Conservation (phyloP, 2,797 vertebrate species). For the Microchirus variegatus region DNA sequence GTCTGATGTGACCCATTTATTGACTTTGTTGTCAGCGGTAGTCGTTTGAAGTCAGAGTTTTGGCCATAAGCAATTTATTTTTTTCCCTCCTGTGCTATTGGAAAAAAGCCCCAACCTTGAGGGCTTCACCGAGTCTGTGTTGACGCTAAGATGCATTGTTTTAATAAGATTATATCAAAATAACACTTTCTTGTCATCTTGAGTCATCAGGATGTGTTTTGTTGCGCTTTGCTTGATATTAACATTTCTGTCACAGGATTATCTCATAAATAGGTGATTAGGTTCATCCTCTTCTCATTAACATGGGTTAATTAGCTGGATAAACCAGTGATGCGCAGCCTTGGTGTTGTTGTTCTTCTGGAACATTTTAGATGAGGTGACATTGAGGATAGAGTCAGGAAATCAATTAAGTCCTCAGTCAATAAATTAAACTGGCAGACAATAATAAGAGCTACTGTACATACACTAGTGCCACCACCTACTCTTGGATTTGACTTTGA, state of each 20-base stretch:
- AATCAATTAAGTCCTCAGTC: conserved; percentile 69
- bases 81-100: conserved; percentile 18
- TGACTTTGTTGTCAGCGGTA: conserved; percentile 47
- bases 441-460: conserved; percentile 55
- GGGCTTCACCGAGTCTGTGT: conserved; percentile 11
- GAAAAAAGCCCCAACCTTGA: conserved; percentile 34
- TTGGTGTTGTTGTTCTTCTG: conserved; percentile 44
- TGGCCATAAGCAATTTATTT: conserved; percentile 49
- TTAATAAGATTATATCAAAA: too few species aligned
- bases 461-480: conserved; percentile 29
- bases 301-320: conserved; percentile 55
- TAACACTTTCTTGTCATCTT: too few species aligned
- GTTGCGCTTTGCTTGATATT: conserved; percentile 19
- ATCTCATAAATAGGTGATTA: conserved; percentile 53
- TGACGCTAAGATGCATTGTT: conserved; percentile 10
- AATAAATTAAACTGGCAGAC: conserved; percentile 68
- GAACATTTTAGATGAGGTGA: conserved; percentile 67
- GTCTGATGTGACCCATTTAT: conserved; percentile 57
- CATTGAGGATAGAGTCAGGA: conserved; percentile 67
- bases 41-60: conserved; percentile 50
- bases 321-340: conserved; percentile 23
- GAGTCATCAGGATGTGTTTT: conserved; percentile 7
- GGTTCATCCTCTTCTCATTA: conserved; percentile 59
- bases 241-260: conserved; percentile 37
- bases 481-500: conserved; percentile 66